Percentiles rank a stretch among this genome's conserved stretches.
Conservation (phyloP, 2,113 vertebrate genomes). For the Chamaetylas fuelleborni region DNA sequence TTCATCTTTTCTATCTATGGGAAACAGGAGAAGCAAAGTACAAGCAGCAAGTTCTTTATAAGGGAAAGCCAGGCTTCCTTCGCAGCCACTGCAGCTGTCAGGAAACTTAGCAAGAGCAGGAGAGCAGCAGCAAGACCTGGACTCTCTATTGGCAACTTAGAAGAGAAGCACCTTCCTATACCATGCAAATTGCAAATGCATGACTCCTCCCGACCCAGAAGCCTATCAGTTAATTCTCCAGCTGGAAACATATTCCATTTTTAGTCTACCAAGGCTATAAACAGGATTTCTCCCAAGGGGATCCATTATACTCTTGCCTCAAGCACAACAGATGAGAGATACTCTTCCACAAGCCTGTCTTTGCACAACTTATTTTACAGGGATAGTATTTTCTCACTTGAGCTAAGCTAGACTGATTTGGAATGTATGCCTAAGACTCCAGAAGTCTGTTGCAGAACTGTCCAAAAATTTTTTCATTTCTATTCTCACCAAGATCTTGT, state of each 20-base stretch:
- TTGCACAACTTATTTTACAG: neutral
- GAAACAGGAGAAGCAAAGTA: neutral
- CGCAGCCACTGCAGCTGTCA: neutral
- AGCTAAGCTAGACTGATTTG: neutral
- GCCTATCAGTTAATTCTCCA: neutral
- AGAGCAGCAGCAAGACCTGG: neutral
- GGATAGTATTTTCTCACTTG: neutral
- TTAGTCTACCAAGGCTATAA: neutral
- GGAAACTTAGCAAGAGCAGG: neutral
- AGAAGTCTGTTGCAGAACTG: neutral
- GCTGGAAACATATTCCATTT: neutral
- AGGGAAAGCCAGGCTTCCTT: neutral
- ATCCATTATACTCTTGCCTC: neutral
- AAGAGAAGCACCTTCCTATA: neutral
- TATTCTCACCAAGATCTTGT: neutral
- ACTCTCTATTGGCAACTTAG: neutral
- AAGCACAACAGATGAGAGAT: neutral
- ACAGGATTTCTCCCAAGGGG: neutral
- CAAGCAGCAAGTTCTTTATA: neutral
- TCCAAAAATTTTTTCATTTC: neutral
- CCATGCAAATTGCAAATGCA: rapidly evolving
- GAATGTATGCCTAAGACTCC: neutral
- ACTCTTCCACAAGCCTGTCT: neutral
- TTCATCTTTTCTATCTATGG: neutral
- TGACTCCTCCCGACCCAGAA: neutral